Evolutionary conservation across 2,113 vertebrate species (phyloP).

Genomic region (Acanthisitta chloris): DNA sequence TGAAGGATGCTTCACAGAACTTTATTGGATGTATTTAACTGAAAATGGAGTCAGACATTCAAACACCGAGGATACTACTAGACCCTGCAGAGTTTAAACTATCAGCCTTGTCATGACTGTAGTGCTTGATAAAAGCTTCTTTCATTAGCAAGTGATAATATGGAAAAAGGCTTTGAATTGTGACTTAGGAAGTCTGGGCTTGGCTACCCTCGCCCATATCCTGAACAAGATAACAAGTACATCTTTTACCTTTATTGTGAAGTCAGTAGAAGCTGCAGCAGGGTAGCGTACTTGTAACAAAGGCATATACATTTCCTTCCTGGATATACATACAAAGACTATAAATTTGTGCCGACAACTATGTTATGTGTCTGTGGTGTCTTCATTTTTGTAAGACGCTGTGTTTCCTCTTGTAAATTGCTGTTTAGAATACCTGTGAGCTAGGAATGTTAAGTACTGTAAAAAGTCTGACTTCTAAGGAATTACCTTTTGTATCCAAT

Average conservation of each 20-base stretch:
- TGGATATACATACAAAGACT: background rate
- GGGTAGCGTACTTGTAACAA: background rate
- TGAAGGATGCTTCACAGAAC: background rate
- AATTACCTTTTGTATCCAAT: background rate
- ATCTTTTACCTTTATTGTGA: background rate
- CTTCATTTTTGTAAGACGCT: background rate
- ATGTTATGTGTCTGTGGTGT: accelerated
- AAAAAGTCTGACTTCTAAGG: background rate
- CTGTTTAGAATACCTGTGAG: background rate
- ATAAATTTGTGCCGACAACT: background rate
- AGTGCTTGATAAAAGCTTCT: background rate
- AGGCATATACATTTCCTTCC: background rate
- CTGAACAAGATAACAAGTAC: background rate
- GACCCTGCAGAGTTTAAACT: background rate
- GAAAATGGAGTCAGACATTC: background rate
- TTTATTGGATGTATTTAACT: background rate
- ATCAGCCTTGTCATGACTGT: background rate
- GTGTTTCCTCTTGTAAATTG: background rate
- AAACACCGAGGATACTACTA: background rate
- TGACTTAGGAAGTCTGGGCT: background rate
- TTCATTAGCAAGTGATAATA: background rate
- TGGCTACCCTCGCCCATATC: background rate
- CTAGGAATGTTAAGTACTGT: background rate
- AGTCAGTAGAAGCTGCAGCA: background rate
- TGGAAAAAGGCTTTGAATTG: background rate